Evolutionary conservation across 1,140 invertebrate genomes (phyloP), one percentile per base, ranked within the genome.

Genomic region (Brachionus koreanus): DNA sequence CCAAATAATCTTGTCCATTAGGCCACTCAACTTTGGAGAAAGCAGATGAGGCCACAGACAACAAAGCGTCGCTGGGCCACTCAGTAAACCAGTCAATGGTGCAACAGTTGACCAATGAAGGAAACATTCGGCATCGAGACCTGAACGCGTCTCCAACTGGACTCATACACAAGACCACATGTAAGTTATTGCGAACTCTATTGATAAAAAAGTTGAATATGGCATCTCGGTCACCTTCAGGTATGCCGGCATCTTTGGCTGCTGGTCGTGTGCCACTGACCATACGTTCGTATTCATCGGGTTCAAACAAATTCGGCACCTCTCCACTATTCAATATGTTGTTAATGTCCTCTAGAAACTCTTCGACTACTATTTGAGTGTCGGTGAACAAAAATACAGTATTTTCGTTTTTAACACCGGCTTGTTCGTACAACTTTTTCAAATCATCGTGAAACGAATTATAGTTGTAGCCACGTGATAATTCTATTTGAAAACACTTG

Each of bases 321-420:
- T 89, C 88, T 49, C 88, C 87, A 82, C 88, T 88, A 84, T 89
- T 89, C 5, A 89, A 85, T 61, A 95, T 93, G 86, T 95, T 95
- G 86, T 95, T 95, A 25, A 96, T 93, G 85, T 95, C 94, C 87
- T 95, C 93, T n/a, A 94, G 90, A 87, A 95, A 95, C 46, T 91
- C 90, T 85, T 94, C 93, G 37, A 94, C 92, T 0, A 91, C 91
- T 67, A 94, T 92, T 87, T 89, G 83, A 63, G 86, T 88, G 83
- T 89, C 89, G 12, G 88, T 88, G 83, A 90, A 88, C 1, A 90
- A 83, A 83, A 89, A 89, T 0, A 89, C 87, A 46, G 88, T 88
- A 77, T 87, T 85, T 82, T 88, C 79, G 63, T 89, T 88, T 72
- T 89, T 85, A 5, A 87, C 85, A 10, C 88, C 89, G 42, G 87